Evolutionary conservation across 2,797 vertebrate species (phyloP).

Genomic region (Paedocypris micromegethes): DNA sequence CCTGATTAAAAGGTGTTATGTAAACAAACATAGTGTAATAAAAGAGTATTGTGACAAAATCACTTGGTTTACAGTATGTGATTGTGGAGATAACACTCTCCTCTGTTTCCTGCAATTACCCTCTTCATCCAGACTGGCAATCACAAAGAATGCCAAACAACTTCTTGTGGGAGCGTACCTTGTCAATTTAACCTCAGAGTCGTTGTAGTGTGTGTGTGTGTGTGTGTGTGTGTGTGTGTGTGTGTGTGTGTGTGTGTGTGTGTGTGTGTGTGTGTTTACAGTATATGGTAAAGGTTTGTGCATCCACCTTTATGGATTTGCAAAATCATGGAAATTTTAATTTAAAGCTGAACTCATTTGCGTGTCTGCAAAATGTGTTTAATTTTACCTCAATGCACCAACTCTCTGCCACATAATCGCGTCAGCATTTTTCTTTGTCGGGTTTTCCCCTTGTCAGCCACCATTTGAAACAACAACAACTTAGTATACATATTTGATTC

Average conservation of each 20-base stretch:
- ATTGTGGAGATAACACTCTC: constrained; percentile 52
- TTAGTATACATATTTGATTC: too few species aligned
- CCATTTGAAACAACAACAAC: too few species aligned
- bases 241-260: constrained; percentile 16
- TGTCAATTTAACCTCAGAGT: constrained; percentile 21
- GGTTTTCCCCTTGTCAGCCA: too few species aligned
- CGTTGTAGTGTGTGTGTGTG: constrained; percentile 6
- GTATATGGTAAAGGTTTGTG: too few species aligned
- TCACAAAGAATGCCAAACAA: constrained; percentile 15
- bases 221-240: neutral
- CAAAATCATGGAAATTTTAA: too few species aligned
- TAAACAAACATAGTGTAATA: constrained; percentile 54
- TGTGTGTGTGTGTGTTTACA: constrained; percentile 7
- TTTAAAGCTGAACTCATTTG: too few species aligned
- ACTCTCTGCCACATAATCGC: too few species aligned
- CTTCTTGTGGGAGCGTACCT: too few species aligned
- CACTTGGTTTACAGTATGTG: constrained; percentile 46
- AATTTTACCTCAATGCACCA: too few species aligned
- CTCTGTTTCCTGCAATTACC: constrained; percentile 58
- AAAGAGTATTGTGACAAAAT: constrained; percentile 55
- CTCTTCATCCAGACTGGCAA: constrained; percentile 32
- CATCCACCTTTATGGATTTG: too few species aligned
- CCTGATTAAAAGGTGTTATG: constrained; percentile 55
- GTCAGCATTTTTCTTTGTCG: too few species aligned
- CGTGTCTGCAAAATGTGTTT: too few species aligned